Conservation (phyloP, 1,140 invertebrate genomes). For the Theocolax elegans region DNA sequence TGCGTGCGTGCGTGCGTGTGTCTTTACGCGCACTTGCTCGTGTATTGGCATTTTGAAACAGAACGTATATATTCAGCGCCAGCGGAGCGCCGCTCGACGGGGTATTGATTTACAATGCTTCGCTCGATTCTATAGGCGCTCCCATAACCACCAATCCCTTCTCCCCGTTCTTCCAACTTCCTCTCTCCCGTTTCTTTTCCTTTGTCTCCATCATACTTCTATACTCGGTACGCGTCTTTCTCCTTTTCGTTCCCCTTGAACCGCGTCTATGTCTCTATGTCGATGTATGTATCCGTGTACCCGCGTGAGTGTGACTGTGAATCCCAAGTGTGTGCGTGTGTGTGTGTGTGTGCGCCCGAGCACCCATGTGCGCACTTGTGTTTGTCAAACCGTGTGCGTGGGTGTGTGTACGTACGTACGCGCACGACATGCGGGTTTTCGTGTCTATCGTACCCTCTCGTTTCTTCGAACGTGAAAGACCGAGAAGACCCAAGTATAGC, state of each 20-base stretch:
- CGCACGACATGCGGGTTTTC: background rate
- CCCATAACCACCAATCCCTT: constrained; percentile 55
- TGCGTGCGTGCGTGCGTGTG: too few species aligned
- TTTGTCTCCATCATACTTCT: background rate
- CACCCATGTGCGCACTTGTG: too few species aligned
- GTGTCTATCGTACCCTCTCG: too few species aligned
- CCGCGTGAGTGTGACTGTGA: too few species aligned
- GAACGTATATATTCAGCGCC: background rate
- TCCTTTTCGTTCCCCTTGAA: background rate
- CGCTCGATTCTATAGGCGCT: constrained; percentile 55
- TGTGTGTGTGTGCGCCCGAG: too few species aligned
- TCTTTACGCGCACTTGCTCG: background rate
- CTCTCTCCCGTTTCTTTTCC: constrained; percentile 26
- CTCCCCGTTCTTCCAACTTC: constrained; percentile 46
- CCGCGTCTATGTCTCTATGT: too few species aligned
- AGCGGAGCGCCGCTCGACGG: constrained; percentile 51
- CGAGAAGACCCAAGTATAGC: too few species aligned
- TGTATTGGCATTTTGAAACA: constrained; percentile 30
- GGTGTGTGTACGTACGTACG: too few species aligned
- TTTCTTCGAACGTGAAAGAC: too few species aligned
- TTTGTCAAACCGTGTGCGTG: too few species aligned
- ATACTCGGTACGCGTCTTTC: constrained; percentile 4
- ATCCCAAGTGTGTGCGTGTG: too few species aligned
- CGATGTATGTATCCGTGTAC: too few species aligned
- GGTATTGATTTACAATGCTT: constrained; percentile 65